Evolutionary conservation across 53 echinoderm and acorn worm species (phyloP).

Genomic region (Arbacia lixula): DNA sequence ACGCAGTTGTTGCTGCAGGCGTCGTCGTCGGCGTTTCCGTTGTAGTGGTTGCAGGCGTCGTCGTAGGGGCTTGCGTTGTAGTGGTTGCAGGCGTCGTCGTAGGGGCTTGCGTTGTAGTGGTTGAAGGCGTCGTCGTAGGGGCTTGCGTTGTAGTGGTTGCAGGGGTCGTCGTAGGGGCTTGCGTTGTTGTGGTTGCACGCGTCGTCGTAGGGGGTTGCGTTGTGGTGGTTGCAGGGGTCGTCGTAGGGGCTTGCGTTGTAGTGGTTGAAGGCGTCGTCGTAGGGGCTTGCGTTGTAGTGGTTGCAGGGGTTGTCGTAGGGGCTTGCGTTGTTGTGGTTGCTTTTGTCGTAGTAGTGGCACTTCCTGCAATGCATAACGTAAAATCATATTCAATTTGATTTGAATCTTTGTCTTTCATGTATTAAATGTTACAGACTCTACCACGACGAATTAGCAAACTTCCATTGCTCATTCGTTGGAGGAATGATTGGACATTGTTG

Average conservation of each 20-base stretch:
- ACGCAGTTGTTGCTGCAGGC: constrained; percentile 5
- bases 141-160: background rate
- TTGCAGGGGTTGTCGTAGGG: background rate
- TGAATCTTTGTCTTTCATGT: too few species aligned
- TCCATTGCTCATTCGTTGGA: background rate
- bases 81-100: constrained; percentile 4
- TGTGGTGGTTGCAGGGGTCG: background rate
- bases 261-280: background rate
- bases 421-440: too few species aligned
- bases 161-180: background rate
- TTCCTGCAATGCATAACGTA: background rate
- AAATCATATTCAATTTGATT: background rate
- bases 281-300: background rate
- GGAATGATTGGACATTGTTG: background rate
- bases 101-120: background rate
- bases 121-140: too few species aligned
- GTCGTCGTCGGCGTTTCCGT: background rate
- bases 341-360: background rate
- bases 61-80: background rate
- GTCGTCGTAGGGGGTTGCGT: background rate
- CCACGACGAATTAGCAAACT: background rate
- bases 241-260: background rate
- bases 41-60: background rate
- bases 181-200: background rate
- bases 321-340: constrained; percentile 4